These are phyloP conservation scores for Campylomormyrus tamandua DNA, from an alignment of 2,113 vertebrate genomes.

Conservation along the genomic window DNA sequence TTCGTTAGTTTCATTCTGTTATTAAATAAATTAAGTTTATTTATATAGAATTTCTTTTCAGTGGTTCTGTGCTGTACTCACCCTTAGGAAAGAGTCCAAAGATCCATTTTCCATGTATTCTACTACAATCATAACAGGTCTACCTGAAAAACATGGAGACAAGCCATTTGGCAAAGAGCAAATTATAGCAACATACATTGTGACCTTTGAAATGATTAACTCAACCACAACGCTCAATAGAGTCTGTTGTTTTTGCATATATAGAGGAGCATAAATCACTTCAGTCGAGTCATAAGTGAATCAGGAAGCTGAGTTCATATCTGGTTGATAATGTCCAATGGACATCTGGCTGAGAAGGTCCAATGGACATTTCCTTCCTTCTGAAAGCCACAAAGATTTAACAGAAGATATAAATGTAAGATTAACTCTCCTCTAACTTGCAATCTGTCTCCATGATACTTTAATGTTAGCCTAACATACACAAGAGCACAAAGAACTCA, in stretches of 20 bases:
- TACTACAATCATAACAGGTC: slow-evolving; percentile 92
- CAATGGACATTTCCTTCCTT: not conserved
- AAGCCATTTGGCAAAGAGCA: not conserved
- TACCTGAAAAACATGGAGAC: slow-evolving; percentile 68
- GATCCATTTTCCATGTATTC: slow-evolving; percentile 96
- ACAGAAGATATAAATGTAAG: not conserved
- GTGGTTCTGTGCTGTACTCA: slow-evolving; percentile 46
- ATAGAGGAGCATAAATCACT: not conserved
- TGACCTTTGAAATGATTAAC: not conserved
- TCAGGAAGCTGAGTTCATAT: not conserved
- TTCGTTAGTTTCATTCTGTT: not conserved
- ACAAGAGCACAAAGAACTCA: not conserved
- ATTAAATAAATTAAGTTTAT: not conserved
- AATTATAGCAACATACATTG: not conserved
- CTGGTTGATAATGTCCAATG: not conserved
- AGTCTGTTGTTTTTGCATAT: not conserved
- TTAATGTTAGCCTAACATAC: not conserved
- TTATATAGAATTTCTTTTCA: not conserved
- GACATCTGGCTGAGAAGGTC: not conserved
- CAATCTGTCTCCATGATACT: not conserved
- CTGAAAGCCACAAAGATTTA: not conserved
- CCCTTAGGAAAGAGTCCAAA: slow-evolving; percentile 85
- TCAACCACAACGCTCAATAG: not conserved
- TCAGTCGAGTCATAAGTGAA: not conserved
- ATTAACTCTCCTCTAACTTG: not conserved